Evolutionary conservation across 2,113 vertebrate genomes (phyloP).

Genomic region (Channa argus): DNA sequence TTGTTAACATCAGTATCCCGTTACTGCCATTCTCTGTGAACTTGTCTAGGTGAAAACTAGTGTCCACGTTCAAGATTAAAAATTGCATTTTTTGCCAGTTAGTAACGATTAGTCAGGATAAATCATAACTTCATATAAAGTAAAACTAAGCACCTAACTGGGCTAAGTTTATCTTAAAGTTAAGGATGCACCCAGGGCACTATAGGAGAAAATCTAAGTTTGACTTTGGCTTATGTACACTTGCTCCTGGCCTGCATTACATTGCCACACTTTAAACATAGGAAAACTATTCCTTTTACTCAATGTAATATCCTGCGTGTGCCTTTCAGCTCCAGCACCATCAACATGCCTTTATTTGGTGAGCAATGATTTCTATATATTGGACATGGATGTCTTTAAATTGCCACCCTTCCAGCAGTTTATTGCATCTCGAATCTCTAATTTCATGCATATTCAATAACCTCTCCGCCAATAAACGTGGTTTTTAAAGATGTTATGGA

Average conservation of each 20-base stretch:
- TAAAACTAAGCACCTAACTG: too few relatives aligned
- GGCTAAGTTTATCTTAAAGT: too few relatives aligned
- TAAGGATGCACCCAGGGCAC: too few relatives aligned
- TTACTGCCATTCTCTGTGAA: too few relatives aligned
- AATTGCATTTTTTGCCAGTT: too few relatives aligned
- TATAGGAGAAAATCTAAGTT: too few relatives aligned
- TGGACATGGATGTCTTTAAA: conserved; percentile 1
- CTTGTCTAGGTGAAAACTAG: too few relatives aligned
- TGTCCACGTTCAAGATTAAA: too few relatives aligned
- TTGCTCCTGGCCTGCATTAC: background rate
- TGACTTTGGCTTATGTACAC: background rate
- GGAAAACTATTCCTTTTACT: background rate
- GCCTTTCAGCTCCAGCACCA: background rate
- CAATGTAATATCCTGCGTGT: background rate
- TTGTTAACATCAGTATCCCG: too few relatives aligned
- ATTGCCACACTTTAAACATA: background rate
- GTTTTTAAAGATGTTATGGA: conserved; percentile 22
- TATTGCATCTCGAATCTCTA: background rate
- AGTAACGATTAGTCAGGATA: too few relatives aligned
- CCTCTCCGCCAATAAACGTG: background rate
- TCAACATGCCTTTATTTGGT: background rate
- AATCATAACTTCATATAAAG: too few relatives aligned
- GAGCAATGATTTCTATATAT: background rate
- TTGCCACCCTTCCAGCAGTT: conserved; percentile 1
- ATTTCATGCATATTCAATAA: background rate